A percentile compares a stretch with the other conserved stretches of the same genome.
Conservation (phyloP, 2,113 vertebrate species). For the Lipophrys pholis region DNA sequence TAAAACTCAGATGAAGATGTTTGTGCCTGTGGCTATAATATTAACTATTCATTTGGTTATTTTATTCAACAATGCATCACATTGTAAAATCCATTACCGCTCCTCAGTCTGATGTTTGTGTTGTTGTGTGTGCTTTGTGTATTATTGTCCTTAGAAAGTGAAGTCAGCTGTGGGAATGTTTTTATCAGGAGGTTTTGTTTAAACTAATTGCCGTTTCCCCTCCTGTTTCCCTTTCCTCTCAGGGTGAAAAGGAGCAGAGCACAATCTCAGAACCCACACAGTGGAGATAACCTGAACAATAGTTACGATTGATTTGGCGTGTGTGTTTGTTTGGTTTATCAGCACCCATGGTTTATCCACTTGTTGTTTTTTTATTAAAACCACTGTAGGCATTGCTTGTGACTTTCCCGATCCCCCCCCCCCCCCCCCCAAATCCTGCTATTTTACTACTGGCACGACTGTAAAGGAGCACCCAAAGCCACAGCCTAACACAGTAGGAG, state of each 20-base stretch:
- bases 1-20: no score
- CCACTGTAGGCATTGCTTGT: neutral
- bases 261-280: neutral
- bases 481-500: constrained; percentile 58
- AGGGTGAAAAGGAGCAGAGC: constrained; percentile 3
- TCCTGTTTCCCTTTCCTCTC: constrained; percentile 42
- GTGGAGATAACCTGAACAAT: neutral
- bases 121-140: constrained; percentile 14
- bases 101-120: neutral
- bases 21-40: no score
- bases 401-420: no score
- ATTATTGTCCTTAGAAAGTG: constrained; percentile 20
- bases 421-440: constrained; percentile 23
- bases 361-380: neutral
- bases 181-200: constrained; percentile 56
- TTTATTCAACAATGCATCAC: neutral
- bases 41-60: neutral
- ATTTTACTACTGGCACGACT: constrained; percentile 26
- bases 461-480: constrained; percentile 61
- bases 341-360: neutral
- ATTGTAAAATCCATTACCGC: neutral
- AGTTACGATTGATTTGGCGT: neutral
- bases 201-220: constrained; percentile 26
- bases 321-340: neutral
- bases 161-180: constrained; percentile 49